These are phyloP conservation scores for Anas bahamensis DNA, from an alignment of 2,797 vertebrate genomes.

Conservation along the genomic window DNA sequence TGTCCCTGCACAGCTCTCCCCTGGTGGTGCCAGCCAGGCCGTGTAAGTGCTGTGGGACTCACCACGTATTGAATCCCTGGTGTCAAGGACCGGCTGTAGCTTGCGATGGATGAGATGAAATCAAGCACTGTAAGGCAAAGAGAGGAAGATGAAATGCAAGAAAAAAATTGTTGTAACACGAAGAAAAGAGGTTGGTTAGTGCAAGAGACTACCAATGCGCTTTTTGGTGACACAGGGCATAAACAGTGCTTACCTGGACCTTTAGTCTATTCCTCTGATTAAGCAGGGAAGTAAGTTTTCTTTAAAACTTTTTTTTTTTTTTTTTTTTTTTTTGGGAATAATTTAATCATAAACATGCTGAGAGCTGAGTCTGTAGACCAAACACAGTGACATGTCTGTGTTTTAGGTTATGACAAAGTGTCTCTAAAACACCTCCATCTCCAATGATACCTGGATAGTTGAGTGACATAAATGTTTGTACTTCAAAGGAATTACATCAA, in stretches of 20 bases:
- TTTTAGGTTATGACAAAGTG: accelerated
- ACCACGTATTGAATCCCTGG: neutral
- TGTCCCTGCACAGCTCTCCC: too few relatives aligned
- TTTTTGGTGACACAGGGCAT: neutral
- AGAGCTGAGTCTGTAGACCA: neutral
- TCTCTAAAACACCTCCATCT: neutral
- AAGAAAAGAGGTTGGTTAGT: neutral
- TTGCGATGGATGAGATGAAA: neutral
- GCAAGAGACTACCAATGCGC: neutral
- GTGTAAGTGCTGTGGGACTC: accelerated
- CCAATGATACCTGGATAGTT: neutral
- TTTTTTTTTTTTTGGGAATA: neutral
- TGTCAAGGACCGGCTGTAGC: neutral
- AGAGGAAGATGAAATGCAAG: neutral
- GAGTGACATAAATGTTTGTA: neutral
- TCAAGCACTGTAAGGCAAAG: neutral
- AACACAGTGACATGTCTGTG: neutral
- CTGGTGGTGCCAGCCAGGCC: too few relatives aligned
- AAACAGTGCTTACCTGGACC: neutral
- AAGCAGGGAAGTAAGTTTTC: neutral
- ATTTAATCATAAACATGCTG: neutral
- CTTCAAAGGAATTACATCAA: neutral
- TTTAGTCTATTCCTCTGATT: neutral
- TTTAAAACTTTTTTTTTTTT: neutral
- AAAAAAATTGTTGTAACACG: accelerated